Percentiles rank a stretch among this genome's conserved stretches.
Evolutionary conservation across 2,113 vertebrate species (phyloP).

Genomic region (Ictalurus furcatus): DNA sequence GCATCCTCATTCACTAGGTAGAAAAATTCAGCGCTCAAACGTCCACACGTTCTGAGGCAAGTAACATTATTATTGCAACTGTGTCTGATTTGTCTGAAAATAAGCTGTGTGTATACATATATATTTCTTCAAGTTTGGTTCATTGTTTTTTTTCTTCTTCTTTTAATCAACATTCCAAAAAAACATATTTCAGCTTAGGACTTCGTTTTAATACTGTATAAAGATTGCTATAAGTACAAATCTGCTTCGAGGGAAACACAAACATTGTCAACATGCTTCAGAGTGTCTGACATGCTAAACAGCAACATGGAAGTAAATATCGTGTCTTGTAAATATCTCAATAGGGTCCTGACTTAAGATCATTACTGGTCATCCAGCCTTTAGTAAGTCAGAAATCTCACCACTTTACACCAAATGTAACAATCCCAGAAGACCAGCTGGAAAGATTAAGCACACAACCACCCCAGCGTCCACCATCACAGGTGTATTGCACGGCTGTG

Average conservation of each 20-base stretch:
- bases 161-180: slow-evolving; percentile 33
- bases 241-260: slow-evolving; percentile 28
- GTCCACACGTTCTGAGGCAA: slow-evolving; percentile 52
- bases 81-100: slow-evolving; percentile 48
- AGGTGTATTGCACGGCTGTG: neutral
- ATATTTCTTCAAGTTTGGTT: slow-evolving; percentile 40
- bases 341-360: slow-evolving; percentile 2
- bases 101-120: neutral
- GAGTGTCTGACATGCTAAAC: slow-evolving; percentile 17
- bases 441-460: neutral
- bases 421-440: slow-evolving; percentile 16
- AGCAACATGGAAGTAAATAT: slow-evolving; percentile 34
- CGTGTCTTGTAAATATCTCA: slow-evolving; percentile 12
- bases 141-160: neutral
- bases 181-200: slow-evolving; percentile 31
- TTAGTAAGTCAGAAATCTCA: slow-evolving; percentile 1
- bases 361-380: neutral
- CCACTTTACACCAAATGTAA: neutral
- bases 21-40: slow-evolving; percentile 50
- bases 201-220: slow-evolving; percentile 38
- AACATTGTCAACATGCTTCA: slow-evolving; percentile 27
- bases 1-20: slow-evolving; percentile 64
- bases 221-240: slow-evolving; percentile 45
- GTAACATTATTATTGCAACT: slow-evolving; percentile 53
- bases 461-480: neutral